A percentile compares a stretch with the other conserved stretches of the same genome.
These are phyloP conservation scores for Halcyon badia DNA, from an alignment of 2,797 vertebrate species.

Conservation along the genomic window DNA sequence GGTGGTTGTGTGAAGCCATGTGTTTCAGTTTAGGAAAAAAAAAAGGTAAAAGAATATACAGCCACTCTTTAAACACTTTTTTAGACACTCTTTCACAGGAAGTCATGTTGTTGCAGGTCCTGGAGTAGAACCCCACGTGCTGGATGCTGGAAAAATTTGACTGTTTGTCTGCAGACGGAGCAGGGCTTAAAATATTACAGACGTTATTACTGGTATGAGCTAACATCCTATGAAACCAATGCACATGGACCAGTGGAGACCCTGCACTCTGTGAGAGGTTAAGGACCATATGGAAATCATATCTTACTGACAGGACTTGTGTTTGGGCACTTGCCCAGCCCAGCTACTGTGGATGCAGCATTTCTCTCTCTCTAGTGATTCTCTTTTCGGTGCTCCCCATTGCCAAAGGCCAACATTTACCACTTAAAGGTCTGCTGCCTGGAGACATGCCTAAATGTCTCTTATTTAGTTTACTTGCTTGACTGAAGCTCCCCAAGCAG, in stretches of 20 bases:
- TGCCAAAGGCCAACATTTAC: not conserved
- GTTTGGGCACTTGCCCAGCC: not conserved
- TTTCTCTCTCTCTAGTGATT: not conserved
- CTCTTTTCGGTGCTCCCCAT: not conserved
- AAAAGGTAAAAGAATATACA: too few relatives aligned
- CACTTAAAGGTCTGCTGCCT: not conserved
- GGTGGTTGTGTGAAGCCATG: accelerated
- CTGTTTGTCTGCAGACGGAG: not conserved
- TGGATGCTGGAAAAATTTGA: not conserved
- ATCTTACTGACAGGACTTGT: not conserved
- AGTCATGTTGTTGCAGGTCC: not conserved
- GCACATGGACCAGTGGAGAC: not conserved
- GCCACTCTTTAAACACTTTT: too few relatives aligned
- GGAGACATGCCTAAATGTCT: not conserved
- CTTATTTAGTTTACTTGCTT: not conserved
- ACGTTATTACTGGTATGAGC: not conserved
- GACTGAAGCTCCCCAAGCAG: not conserved
- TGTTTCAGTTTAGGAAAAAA: not conserved
- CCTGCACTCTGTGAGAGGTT: accelerated
- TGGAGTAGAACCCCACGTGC: not conserved
- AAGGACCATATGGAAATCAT: not conserved
- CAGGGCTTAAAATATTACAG: not conserved
- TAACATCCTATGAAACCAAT: not conserved
- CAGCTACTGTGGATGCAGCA: not conserved
- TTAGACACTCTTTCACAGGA: not conserved